Evolutionary conservation across 2,113 vertebrate species (phyloP), one percentile per base, ranked within the genome.

Genomic region (Aplodontia rufa): DNA sequence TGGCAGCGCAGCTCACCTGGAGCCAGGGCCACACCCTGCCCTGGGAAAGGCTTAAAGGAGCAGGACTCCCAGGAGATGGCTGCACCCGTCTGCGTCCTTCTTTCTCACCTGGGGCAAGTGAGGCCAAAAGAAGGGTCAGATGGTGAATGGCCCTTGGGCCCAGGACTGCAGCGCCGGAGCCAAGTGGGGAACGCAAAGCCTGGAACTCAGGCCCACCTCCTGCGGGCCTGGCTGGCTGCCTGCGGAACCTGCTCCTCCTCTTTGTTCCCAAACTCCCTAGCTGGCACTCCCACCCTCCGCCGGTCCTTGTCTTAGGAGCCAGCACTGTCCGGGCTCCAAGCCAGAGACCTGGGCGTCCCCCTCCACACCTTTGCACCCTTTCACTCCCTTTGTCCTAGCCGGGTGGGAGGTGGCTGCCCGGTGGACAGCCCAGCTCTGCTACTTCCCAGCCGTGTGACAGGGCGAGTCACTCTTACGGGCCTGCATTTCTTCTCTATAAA

Each of bases 1-100:
- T 97, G 97, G 97, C 93, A 91, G 75, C 58, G 3, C 28, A 0
- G 28, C 93, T 96, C 96, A 97, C 97, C 97, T 97, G 97, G 55
- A 10, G 13, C 71, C 14, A 0, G 64, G 62, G 88, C 94, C 87
- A 62, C 94, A 30, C 96, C 94, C 91, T 88, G 94, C 55, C 0
- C 45, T 40, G 93, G 82, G 90, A 51, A 60, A 58, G 49, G 78
- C 72, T 93, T 97, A 95, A 97, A 95, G 97, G 69, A 88, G 64
- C 91, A 35, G 90, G 55, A 60, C 40, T 30, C 53, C 60, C 42
- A 0, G 5, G n/a, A 0, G 0, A 68, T 53, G 71, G 24, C 32
- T 47, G 51, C 51, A 11, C 53, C 22, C 4, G 35, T 69, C 53
- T 51, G 68, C 68, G 53, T 40, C 28, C 28, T 58, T 51, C 47